A percentile compares a stretch with the other conserved stretches of the same genome.
Evolutionary conservation across 2,113 vertebrate species (phyloP).

Genomic region (Triplophysa rosa): DNA sequence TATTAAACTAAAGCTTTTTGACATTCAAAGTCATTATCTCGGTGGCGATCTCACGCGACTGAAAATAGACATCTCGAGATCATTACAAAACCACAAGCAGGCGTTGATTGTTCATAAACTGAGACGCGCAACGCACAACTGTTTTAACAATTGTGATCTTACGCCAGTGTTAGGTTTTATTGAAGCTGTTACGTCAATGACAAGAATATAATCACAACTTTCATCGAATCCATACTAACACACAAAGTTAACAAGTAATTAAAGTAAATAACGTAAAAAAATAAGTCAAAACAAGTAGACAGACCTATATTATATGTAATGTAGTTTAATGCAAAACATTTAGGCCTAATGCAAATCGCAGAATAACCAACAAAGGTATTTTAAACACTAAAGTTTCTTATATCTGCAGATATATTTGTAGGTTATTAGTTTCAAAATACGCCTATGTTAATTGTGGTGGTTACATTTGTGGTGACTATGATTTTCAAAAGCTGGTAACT

Average conservation of each 20-base stretch:
- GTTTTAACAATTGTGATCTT: slow-evolving; percentile 5
- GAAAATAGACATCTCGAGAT: slow-evolving; percentile 71
- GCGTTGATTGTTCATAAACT: slow-evolving; percentile 43
- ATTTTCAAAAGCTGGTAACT: too few species aligned
- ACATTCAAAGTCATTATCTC: slow-evolving; percentile 99
- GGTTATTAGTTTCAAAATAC: too few species aligned
- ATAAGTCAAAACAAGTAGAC: too few species aligned
- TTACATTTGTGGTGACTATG: too few species aligned
- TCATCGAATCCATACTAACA: slow-evolving; percentile 20
- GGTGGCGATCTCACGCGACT: slow-evolving; percentile 82
- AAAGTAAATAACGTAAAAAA: too few species aligned
- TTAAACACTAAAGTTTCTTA: background rate
- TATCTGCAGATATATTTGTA: too few species aligned
- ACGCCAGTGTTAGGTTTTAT: slow-evolving; percentile 6
- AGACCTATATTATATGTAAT: background rate
- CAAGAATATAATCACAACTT: background rate
- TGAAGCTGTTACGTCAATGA: background rate
- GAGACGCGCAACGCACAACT: slow-evolving; percentile 19
- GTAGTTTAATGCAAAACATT: background rate
- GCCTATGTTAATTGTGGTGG: too few species aligned
- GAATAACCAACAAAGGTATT: background rate
- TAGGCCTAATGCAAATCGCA: too few species aligned
- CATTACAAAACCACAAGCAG: slow-evolving; percentile 52
- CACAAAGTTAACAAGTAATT: too few species aligned
- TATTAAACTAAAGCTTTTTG: slow-evolving; percentile 99